Evolutionary conservation across 2,888 invertebrate species (phyloP), one percentile per base, ranked within the genome.

Genomic region (Agriopis marginaria): DNA sequence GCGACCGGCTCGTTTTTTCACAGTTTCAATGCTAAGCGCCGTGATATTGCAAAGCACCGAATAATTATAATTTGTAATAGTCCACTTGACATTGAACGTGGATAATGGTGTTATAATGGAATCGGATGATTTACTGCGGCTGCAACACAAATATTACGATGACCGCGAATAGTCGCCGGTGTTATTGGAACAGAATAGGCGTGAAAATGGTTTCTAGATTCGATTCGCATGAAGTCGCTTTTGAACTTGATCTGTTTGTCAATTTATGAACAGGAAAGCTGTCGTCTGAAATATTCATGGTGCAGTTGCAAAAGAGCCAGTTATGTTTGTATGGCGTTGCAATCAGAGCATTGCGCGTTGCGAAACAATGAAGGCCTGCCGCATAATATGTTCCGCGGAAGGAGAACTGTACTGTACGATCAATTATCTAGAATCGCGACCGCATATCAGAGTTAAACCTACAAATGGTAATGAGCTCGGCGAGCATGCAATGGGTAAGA

Each of bases 261-360:
- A 58, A 60, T 54, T 45, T 64, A 14, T 39, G 58, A 63, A 32
- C 32, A 59, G 53, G 56, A 66, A 68, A 66, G 63, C 63, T 59
- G 71, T 61, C 54, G 32, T 32, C 53, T 63, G 61, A 71, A 68
- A 75, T 68, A 83, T 62, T 68, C 17, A 73, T 87, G 87, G 87
- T 86, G 83, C 82, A 82, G 82, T 86, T 86, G 82, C 87, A 82
- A 86, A 85, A 88, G 78, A 75, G 76, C 74, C 78, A 75, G 80
- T 81, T 81, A 79, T 82, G 82, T 84, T 80, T 83, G 82, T 82
- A 88, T 89, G 88, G 88, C 85, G 80, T 87, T 91, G 88, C 87
- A 92, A 92, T 92, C 92, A 91, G 92, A 92, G 92, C 92, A 92
- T 89, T 90, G 88, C 90, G 82, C 72, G 79, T 93, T 92, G 91